Percentiles rank a stretch among this genome's conserved stretches.
These are phyloP conservation scores for Irena cyanogastra DNA, from an alignment of 2,113 vertebrate species.

Conservation along the genomic window DNA sequence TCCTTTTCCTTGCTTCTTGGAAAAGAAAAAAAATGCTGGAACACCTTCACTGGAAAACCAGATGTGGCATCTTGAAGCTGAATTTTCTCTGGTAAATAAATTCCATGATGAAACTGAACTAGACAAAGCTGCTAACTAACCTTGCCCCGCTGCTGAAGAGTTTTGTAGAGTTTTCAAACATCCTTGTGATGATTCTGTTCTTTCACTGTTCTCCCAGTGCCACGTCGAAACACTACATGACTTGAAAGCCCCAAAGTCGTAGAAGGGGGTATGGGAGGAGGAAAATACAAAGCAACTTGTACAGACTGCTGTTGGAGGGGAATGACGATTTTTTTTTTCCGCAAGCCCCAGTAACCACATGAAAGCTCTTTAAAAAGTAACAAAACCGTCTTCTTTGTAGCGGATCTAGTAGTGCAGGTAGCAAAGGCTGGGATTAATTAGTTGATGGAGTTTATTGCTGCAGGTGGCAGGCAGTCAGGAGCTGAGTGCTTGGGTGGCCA, in stretches of 20 bases:
- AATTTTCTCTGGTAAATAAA: not conserved
- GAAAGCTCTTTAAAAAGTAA: constrained; percentile 36
- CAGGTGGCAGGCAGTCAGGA: constrained; percentile 41
- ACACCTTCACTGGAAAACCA: not conserved
- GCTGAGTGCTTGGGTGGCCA: constrained; percentile 24
- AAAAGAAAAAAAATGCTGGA: not conserved
- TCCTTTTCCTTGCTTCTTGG: not conserved
- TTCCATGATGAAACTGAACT: not conserved
- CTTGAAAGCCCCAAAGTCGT: constrained; percentile 25
- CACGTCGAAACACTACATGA: not conserved
- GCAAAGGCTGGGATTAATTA: constrained; percentile 51
- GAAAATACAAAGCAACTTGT: not conserved
- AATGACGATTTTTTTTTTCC: not conserved
- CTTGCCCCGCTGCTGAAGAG: not conserved
- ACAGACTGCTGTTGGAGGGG: not conserved
- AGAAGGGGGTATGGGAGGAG: not conserved
- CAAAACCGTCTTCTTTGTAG: not conserved
- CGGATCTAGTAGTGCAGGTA: not conserved
- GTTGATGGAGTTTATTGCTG: constrained; percentile 15
- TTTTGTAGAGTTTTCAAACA: constrained; percentile 17
- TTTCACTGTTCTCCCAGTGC: constrained; percentile 14
- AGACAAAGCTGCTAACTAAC: constrained; percentile 10
- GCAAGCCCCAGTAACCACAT: constrained; percentile 12
- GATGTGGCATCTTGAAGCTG: not conserved
- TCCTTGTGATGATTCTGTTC: constrained; percentile 27